Evolutionary conservation across 1,140 invertebrate genomes (phyloP).

Genomic region (Zaprionus nigranus): DNA sequence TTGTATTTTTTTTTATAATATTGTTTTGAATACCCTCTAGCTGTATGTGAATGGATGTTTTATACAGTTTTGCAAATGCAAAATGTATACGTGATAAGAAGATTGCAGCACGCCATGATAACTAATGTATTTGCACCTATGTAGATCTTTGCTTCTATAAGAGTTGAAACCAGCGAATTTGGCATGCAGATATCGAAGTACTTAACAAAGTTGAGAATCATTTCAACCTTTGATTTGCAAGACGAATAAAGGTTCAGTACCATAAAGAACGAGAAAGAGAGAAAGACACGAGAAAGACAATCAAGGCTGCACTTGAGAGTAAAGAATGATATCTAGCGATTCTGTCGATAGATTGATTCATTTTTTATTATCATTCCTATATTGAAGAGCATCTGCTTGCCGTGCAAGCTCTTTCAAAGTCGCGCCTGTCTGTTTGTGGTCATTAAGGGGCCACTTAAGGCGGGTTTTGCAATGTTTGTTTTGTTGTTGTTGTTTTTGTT

Average conservation of each 20-base stretch:
- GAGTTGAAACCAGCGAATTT: background rate
- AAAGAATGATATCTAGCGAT: too few relatives aligned
- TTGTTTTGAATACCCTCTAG: background rate
- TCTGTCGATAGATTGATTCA: background rate
- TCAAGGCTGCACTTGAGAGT: too few relatives aligned
- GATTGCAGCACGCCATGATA: background rate
- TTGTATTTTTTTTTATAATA: background rate
- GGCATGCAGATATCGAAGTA: background rate
- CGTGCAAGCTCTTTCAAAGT: slow-evolving; percentile 11
- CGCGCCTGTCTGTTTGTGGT: slow-evolving; percentile 9
- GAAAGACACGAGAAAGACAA: too few relatives aligned
- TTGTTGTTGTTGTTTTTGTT: slow-evolving; percentile 25
- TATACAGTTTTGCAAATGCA: background rate
- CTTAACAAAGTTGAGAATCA: background rate
- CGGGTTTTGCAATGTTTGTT: slow-evolving; percentile 24
- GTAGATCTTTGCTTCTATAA: background rate
- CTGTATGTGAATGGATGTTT: background rate
- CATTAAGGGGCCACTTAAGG: slow-evolving; percentile 35
- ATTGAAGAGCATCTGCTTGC: background rate
- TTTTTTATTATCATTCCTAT: background rate
- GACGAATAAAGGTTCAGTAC: too few relatives aligned
- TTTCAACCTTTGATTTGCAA: too few relatives aligned
- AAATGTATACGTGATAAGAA: background rate
- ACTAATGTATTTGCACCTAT: background rate
- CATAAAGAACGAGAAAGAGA: too few relatives aligned